A percentile compares a stretch with the other conserved stretches of the same genome.
Evolutionary conservation across 1,140 invertebrate genomes (phyloP).

Genomic region (Ctenoplectra terminalis): DNA sequence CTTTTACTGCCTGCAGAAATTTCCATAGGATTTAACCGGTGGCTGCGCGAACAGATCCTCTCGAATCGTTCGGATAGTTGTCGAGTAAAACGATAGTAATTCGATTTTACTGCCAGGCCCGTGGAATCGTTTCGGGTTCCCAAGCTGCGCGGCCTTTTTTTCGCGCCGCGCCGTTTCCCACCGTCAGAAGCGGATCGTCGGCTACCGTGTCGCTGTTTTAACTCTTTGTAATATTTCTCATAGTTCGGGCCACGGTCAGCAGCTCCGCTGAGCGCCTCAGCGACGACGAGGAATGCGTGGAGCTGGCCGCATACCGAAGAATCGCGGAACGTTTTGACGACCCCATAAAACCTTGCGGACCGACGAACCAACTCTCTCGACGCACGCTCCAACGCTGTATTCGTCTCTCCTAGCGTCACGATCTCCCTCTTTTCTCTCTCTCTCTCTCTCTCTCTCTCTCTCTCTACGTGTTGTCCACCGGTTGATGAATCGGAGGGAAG

Average conservation of each 20-base stretch:
- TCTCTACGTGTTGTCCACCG: no score
- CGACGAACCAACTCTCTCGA: conserved; percentile 68
- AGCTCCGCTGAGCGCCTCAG: conserved; percentile 26
- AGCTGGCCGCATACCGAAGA: conserved; percentile 72
- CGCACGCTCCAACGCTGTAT: conserved; percentile 32
- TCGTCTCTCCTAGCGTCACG: no score
- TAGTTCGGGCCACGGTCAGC: conserved; percentile 43
- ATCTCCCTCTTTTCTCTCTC: not conserved
- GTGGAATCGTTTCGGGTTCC: conserved; percentile 49
- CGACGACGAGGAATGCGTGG: conserved; percentile 70
- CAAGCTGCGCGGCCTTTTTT: conserved; percentile 57
- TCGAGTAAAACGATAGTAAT: conserved; percentile 36
- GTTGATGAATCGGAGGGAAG: no score
- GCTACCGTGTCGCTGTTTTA: conserved; percentile 73
- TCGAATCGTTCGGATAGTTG: conserved; percentile 43
- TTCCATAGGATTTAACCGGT: conserved; percentile 40
- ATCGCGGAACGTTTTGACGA: conserved; percentile 79
- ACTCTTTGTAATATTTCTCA: conserved; percentile 73
- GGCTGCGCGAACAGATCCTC: conserved; percentile 9
- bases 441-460: not conserved
- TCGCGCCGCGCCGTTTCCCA: conserved; percentile 65
- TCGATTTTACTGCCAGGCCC: conserved; percentile 37
- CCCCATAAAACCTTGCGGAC: conserved; percentile 78
- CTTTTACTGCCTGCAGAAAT: conserved; percentile 32
- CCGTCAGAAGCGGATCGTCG: conserved; percentile 63